These are phyloP conservation scores for Steinernema khuongi DNA, from an alignment of 1,140 invertebrate genomes.

Conservation along the genomic window DNA sequence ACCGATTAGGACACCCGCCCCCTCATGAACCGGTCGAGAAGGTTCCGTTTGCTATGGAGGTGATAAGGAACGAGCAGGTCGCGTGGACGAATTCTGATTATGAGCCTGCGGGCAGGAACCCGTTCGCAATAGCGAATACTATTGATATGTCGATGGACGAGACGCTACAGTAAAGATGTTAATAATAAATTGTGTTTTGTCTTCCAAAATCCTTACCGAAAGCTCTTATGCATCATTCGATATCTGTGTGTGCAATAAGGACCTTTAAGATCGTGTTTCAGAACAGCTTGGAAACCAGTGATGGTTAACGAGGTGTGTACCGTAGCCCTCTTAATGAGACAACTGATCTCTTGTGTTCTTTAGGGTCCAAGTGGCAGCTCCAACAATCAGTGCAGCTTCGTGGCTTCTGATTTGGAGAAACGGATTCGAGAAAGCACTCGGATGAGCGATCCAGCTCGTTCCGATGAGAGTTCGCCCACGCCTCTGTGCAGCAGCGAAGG, in stretches of 20 bases:
- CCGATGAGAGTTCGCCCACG: background rate
- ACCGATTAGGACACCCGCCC: background rate
- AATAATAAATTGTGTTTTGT: background rate
- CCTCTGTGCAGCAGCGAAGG: background rate
- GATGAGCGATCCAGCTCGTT: background rate
- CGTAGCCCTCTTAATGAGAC: background rate
- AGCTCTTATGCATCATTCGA: no score
- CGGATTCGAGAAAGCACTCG: background rate
- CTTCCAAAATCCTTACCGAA: no score
- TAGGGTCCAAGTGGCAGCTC: background rate
- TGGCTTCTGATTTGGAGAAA: background rate
- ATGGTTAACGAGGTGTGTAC: no score
- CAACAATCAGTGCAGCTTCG: background rate
- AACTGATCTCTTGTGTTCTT: background rate
- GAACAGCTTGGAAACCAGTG: no score
- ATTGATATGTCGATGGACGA: conserved; percentile 6
- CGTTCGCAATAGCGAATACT: background rate
- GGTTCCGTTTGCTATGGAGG: background rate
- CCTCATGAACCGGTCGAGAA: background rate
- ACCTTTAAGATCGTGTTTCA: no score
- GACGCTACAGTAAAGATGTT: background rate
- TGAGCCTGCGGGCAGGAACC: background rate
- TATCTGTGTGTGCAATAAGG: no score
- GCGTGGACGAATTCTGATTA: background rate
- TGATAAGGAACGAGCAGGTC: background rate